Evolutionary conservation across 2,888 invertebrate genomes (phyloP), one percentile per base, ranked within the genome.

Genomic region (Heliconius sara): DNA sequence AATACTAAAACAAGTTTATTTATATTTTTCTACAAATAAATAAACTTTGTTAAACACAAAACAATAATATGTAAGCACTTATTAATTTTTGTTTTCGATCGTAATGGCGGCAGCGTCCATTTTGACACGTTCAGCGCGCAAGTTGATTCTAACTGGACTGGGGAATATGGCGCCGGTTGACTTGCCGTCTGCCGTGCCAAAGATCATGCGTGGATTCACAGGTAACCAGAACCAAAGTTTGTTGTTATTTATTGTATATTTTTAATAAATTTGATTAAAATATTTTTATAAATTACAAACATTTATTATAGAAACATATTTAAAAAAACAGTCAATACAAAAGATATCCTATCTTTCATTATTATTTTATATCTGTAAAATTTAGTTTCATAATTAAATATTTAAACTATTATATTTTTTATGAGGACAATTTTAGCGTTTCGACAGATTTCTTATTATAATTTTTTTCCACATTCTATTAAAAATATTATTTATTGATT

Each of bases 111-210:
- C 77, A 43, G 63, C 84, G 74, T 84, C 84, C 83, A 85, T 84
- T 79, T 81, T 83, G 78, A 86, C 83, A 89, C 93, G 89, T 86
- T 76, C 85, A 60, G n/a, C 81, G 12, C 86, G 67, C 84, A 34
- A 79, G 85, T 84, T 87, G 87, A 83, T 84, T 88, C 83, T 90
- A 92, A 91, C 92, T 90, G 91, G 92, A 94, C 93, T 93, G 91
- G 87, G 83, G 84, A 89, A 89, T 90, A 91, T 92, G 92, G 91
- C 92, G 90, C 85, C 82, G 85, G 84, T 80, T 81, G 85, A 75
- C 83, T 80, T 84, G 82, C 83, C 85, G 83, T 82, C 83, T 82
- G 81, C 87, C 84, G 87, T 85, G 87, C 85, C 91, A 91, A 89
- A 91, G 91, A 91, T 89, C 88, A 90, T 89, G 88, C 89, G 87